These are phyloP conservation scores for Petromus typicus DNA, from an alignment of 2,113 vertebrate genomes.

Conservation along the genomic window DNA sequence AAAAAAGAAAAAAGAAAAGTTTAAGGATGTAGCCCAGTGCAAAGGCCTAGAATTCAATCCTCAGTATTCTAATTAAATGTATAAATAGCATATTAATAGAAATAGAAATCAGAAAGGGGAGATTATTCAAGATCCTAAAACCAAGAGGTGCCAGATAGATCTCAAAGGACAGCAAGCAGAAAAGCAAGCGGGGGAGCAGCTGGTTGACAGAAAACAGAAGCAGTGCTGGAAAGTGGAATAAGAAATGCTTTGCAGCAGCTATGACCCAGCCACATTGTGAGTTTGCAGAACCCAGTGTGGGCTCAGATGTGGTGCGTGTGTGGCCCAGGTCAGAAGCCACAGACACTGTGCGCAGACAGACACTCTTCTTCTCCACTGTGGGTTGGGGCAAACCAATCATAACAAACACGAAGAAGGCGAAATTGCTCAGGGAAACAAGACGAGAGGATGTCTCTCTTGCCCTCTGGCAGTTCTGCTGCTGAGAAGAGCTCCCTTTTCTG, in stretches of 20 bases:
- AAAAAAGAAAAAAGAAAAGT: no score
- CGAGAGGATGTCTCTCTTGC: background rate
- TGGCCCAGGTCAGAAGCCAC: background rate
- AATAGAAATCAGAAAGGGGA: background rate
- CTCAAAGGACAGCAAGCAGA: background rate
- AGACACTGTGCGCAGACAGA: no score
- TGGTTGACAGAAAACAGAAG: background rate
- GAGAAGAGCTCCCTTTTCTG: background rate
- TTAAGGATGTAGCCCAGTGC: no score
- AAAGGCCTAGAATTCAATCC: no score
- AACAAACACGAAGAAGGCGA: background rate
- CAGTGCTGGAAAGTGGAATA: background rate
- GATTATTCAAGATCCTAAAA: background rate
- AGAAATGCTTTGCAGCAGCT: background rate
- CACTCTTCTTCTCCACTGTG: background rate
- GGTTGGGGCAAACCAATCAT: background rate
- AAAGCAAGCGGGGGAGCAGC: background rate
- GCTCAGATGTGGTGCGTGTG: rapidly evolving
- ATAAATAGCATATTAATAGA: no score
- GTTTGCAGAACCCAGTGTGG: background rate
- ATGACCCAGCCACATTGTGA: rapidly evolving
- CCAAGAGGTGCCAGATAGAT: background rate
- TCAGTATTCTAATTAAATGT: no score
- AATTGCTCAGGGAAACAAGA: background rate
- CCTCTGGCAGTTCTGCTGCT: background rate